Conservation (phyloP, 2,113 vertebrate species). For the Tauraco erythrolophus region DNA sequence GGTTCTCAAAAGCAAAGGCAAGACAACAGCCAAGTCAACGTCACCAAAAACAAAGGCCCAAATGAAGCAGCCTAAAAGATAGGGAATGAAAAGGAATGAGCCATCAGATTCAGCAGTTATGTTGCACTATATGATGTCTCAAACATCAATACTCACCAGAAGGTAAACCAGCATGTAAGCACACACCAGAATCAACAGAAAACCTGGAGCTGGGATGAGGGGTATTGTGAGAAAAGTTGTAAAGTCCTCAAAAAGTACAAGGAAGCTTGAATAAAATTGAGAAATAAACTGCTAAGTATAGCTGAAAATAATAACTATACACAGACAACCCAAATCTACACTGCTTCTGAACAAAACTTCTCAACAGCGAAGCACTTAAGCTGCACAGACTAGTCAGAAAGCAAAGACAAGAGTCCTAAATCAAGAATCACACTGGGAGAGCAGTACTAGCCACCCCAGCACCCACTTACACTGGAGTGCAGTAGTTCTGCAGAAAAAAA, state of each 20-base stretch:
- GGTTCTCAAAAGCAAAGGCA: background rate
- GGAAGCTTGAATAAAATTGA: background rate
- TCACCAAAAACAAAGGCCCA: background rate
- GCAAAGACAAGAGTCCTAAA: background rate
- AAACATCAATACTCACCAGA: background rate
- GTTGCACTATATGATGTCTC: background rate
- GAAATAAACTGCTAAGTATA: background rate
- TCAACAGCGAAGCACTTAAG: background rate
- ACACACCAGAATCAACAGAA: background rate
- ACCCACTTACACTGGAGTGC: background rate
- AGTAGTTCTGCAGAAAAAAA: background rate
- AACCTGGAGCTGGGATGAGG: background rate
- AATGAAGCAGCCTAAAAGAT: background rate
- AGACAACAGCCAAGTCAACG: background rate
- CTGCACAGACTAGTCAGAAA: background rate
- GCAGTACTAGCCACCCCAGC: background rate
- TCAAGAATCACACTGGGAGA: accelerated
- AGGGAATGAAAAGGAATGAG: background rate
- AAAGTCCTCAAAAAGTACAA: background rate
- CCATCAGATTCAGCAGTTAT: background rate
- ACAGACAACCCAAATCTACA: accelerated
- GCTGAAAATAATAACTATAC: background rate
- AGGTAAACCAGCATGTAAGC: background rate
- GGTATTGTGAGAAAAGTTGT: background rate
- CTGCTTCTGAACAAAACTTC: background rate